Conservation (phyloP, 2,888 invertebrate species). For the Catotricha subobsoleta region DNA sequence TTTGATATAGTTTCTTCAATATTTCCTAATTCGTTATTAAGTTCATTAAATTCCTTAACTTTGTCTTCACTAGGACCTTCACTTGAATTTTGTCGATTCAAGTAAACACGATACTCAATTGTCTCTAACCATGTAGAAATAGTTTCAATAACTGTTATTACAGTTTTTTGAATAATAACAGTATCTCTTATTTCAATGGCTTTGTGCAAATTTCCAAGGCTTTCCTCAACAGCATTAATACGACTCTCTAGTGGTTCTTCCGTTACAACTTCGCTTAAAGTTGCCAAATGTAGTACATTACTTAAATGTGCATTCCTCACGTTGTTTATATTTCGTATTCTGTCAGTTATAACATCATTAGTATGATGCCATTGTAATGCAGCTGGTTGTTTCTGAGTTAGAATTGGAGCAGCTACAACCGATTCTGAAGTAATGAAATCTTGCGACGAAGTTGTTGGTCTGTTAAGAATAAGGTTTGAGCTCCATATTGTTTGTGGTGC, state of each 20-base stretch:
- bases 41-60: conserved; percentile 39
- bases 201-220: conserved; percentile 31
- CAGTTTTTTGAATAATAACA: conserved; percentile 43
- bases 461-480: conserved; percentile 12
- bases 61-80: conserved; percentile 41
- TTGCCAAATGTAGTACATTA: conserved; percentile 42
- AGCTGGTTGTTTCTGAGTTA: conserved; percentile 12
- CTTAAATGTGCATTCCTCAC: conserved; percentile 37
- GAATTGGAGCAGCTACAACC: conserved; percentile 5
- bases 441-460: conserved; percentile 2
- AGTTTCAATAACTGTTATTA: conserved; percentile 59
- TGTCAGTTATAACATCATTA: conserved; percentile 33
- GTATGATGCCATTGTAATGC: conserved; percentile 36
- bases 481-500: conserved; percentile 19
- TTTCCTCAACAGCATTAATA: conserved; percentile 37
- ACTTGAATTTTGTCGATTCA: conserved; percentile 37
- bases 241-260: conserved; percentile 37
- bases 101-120: conserved; percentile 59
- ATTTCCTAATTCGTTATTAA: conserved; percentile 45
- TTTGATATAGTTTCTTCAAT: conserved; percentile 47
- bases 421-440: conserved; percentile 8
- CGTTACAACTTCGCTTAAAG: conserved; percentile 36
- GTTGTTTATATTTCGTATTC: conserved; percentile 37
- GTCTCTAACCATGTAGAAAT: conserved; percentile 73
- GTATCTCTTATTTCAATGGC: conserved; percentile 41